Evolutionary conservation across 2,797 vertebrate species (phyloP).

Genomic region (Aulostomus chinensis): DNA sequence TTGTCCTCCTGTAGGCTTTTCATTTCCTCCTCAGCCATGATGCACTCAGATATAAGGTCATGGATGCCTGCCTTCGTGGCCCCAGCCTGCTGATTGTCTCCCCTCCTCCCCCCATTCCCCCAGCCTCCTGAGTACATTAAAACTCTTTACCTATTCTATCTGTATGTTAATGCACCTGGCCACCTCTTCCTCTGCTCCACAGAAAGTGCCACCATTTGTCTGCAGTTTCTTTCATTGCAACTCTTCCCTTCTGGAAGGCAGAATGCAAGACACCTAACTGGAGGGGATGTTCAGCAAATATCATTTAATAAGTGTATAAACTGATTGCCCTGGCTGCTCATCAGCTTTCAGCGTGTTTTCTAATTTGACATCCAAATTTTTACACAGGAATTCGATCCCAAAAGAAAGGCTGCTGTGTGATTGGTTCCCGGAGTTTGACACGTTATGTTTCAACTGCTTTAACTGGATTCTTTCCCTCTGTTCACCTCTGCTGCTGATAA

Average conservation of each 20-base stretch:
- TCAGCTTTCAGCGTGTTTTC: no score
- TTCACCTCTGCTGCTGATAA: no score
- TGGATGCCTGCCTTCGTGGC: conserved; percentile 66
- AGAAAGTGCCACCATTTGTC: conserved; percentile 49
- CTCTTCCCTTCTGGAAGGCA: conserved; percentile 41
- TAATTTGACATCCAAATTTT: no score
- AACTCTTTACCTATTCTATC: conserved; percentile 98
- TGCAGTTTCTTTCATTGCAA: conserved; percentile 41
- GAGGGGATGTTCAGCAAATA: conserved; percentile 49
- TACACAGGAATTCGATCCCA: no score
- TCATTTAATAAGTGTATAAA: conserved; percentile 74
- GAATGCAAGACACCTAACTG: conserved; percentile 41
- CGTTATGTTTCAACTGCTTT: conserved; percentile 18
- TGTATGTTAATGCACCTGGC: conserved; percentile 92
- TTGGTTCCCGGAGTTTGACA: conserved; percentile 42
- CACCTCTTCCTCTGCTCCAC: conserved; percentile 61
- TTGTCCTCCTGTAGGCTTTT: conserved; percentile 65
- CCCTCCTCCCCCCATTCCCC: conserved; percentile 65
- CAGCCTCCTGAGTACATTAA: conserved; percentile 89
- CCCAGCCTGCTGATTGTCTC: conserved; percentile 69
- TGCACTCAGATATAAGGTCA: conserved; percentile 71
- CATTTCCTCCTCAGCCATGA: conserved; percentile 61
- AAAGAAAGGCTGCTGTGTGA: conserved; percentile 36
- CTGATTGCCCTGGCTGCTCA: no score
- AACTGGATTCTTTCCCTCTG: conserved; percentile 5